Evolutionary conservation across 2,888 invertebrate species (phyloP).

Genomic region (Drosophila silvestris): DNA sequence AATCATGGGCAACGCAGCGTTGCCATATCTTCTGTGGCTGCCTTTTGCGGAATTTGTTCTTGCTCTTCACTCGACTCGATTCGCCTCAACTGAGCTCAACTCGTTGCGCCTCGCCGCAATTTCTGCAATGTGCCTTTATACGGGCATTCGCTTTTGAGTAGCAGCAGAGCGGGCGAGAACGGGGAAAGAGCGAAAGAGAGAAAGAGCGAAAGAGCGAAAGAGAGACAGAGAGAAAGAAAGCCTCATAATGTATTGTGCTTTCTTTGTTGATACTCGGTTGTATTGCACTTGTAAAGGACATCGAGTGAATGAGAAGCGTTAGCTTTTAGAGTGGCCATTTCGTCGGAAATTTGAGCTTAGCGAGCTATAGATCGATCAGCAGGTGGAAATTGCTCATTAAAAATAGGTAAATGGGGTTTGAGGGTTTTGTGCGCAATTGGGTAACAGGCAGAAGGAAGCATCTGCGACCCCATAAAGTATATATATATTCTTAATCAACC

Average conservation of each 20-base stretch:
- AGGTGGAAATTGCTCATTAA: neutral
- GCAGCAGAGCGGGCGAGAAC: neutral
- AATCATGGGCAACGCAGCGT: conserved; percentile 67
- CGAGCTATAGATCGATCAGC: neutral
- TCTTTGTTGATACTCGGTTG: conserved; percentile 7
- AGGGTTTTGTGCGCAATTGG: neutral
- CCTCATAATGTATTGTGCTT: neutral
- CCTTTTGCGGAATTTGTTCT: conserved; percentile 39
- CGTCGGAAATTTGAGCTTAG: neutral
- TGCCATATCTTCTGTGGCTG: conserved; percentile 67
- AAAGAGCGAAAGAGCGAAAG: too few species aligned
- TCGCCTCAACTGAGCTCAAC: conserved; percentile 20
- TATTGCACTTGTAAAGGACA: neutral
- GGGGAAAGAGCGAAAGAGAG: neutral
- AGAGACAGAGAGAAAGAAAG: neutral
- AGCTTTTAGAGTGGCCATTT: neutral
- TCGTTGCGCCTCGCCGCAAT: conserved; percentile 4
- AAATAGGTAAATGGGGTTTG: neutral
- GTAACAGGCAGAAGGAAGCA: neutral
- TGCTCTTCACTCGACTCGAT: conserved; percentile 20
- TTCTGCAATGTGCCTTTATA: conserved; percentile 30
- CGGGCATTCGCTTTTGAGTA: conserved; percentile 21
- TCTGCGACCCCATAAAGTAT: neutral
- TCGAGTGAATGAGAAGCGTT: neutral
- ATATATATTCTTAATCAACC: neutral